Base-by-base conservation (phyloP, 2,888 invertebrate genomes). In the Andrena marginata region DNA sequence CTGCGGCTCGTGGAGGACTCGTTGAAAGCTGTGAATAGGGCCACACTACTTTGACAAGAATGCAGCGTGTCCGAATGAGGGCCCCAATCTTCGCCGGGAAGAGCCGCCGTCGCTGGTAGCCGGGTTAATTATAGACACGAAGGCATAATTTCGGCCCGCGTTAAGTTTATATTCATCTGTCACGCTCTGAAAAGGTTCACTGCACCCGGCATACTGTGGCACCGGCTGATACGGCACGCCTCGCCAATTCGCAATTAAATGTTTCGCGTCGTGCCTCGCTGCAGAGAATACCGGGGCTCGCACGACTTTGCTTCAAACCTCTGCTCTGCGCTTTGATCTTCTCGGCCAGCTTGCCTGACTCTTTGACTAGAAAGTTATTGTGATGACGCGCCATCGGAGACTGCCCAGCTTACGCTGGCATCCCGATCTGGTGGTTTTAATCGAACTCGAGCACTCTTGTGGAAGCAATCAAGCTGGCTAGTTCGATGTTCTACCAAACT, bases 161-260 rank as follows among this genome's bases (percentile, higher is more conserved):
- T 85, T 80, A 82, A 83, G 80, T 83, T 88, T 84, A 86, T 87
- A 89, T 82, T 77, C 86, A 87, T 88, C 89, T 87, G 86, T 88
- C 90, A 89, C 82, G 86, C 82, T 84, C 77, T 59, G 82, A 82
- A 87, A 83, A 85, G 82, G 86, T 87, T 88, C 84, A 82, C 56
- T 89, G 88, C 82, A 86, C 83, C 82, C 83, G 62, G 78, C 64
- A 51, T 67, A 70, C 48, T 33, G 29, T 62, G 63, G 69, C 80
- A 82, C 74, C 63, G 68, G 33, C 71, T 83, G 80, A 78, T 78
- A 85, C 73, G 63, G 54, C 63, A n/a, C 49, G 71, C 33, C 65
- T 29, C 65, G 59, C 63, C 33, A 51, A 54, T 59, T 70, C 63
- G 62, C 75, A 75, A 82, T 81, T 75, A 81, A 82, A 75, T 63